Base-by-base conservation (phyloP, 2,113 vertebrate species). In the Ailurus styani region DNA sequence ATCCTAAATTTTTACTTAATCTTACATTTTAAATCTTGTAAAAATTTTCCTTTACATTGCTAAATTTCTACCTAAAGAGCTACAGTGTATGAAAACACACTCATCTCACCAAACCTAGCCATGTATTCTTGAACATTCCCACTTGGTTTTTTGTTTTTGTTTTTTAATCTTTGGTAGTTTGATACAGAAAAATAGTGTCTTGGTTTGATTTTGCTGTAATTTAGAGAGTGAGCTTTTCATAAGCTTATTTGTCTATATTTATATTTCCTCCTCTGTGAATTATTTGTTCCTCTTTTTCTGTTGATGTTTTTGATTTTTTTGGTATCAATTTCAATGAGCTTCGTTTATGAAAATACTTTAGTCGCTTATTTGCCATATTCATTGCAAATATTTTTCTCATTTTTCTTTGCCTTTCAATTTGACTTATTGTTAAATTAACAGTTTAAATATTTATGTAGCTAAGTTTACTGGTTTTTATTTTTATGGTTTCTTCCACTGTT, bases 11-110 rank as follows among this genome's bases (percentile, higher is more conserved):
- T 91, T 89, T 93, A 66, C 54, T 90, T 93, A 75, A 91, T 50
- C 34, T 82, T 88, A 47, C 29, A 50, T 78, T 47, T 75, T 29
- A 75, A 75, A 29, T 45, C 40, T 45, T 54, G 6, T 47, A 50
- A 70, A 52, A 50, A 45, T 90, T 84, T 84, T 96, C 77, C 23
- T 91, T 29, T 83, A 23, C 0, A 4, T 29, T 79, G 88, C 21
- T 85, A 96, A 68, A 68, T 92, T 94, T 82, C 60, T 91, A 87
- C 87, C 66, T 92, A 82, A 97, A 90, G 85, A 86, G 21, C 31
- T 94, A 11, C 9, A 68, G 18, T 37, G 8, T 68, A 68, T 68
- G 66, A 68, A 68, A 37, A 68, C 34, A 68, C 34, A 68, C 34
- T 66, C 34, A 37, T 42, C 45, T 75, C 42, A n/a, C n/a, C 52